These are phyloP conservation scores for Leucoraja ocellata DNA, from an alignment of 2,797 vertebrate genomes.

Conservation along the genomic window DNA sequence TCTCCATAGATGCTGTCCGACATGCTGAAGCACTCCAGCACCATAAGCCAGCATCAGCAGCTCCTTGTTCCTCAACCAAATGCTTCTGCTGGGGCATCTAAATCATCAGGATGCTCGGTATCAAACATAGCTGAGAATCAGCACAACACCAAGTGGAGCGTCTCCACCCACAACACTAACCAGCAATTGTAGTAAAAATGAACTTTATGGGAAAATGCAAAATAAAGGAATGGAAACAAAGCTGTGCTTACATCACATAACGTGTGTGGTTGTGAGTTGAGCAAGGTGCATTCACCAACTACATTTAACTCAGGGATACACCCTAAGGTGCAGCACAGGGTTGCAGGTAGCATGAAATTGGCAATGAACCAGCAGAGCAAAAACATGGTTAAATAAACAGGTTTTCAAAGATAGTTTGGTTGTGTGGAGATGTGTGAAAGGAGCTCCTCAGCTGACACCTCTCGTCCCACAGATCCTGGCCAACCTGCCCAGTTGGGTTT, in stretches of 20 bases:
- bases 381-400: not conserved
- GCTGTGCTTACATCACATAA: not conserved
- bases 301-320: not conserved
- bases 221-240: not conserved
- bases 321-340: not conserved
- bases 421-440: not conserved
- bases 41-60: too few relatives aligned
- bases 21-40: too few relatives aligned
- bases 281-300: not conserved
- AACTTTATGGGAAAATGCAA: not conserved
- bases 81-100: too few relatives aligned
- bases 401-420: not conserved
- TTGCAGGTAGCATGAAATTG: not conserved
- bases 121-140: not conserved
- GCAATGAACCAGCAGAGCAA: not conserved
- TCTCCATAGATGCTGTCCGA: too few relatives aligned
- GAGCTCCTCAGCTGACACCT: not conserved
- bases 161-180: not conserved
- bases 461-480: too few relatives aligned
- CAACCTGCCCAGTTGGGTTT: too few relatives aligned
- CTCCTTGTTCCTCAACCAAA: too few relatives aligned
- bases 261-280: not conserved
- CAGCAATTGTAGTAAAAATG: not conserved
- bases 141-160: not conserved
- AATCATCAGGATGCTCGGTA: not conserved